phyloP scores from a whole-genome alignment of 2,888 invertebrate genomes.

The Ochropacha duplaris region DNA sequence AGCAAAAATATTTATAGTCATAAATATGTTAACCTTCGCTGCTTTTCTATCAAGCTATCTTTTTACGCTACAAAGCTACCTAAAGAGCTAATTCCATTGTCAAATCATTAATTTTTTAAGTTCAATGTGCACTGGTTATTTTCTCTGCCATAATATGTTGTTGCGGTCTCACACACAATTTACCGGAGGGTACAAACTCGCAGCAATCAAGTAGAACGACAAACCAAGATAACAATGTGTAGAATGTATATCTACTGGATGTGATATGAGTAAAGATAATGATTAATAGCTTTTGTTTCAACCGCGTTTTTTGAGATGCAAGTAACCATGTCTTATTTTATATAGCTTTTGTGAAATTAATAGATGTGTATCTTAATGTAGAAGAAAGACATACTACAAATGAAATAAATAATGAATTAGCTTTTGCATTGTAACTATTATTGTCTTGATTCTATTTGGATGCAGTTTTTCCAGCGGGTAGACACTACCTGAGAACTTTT shows the following conservation, averaged over 20 bases:
- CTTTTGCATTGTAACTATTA: no score
- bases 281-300: not conserved
- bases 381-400: no score
- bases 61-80: not conserved
- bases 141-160: constrained; percentile 41
- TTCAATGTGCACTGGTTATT: constrained; percentile 40
- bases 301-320: no score
- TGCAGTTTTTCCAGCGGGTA: no score
- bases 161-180: constrained; percentile 71
- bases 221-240: constrained; percentile 14
- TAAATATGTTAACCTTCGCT: no score
- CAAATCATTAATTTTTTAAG: constrained; percentile 33
- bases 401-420: no score
- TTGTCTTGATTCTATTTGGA: no score
- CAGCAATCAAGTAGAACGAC: constrained; percentile 50
- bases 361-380: no score
- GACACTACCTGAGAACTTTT: no score
- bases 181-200: constrained; percentile 64
- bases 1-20: constrained; percentile 9
- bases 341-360: no score
- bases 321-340: no score
- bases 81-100: not conserved
- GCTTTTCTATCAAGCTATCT: constrained; percentile 10
- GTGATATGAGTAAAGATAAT: not conserved
- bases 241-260: constrained; percentile 12